Conservation (phyloP, 2,888 invertebrate genomes). For the Byasa hedistus region DNA sequence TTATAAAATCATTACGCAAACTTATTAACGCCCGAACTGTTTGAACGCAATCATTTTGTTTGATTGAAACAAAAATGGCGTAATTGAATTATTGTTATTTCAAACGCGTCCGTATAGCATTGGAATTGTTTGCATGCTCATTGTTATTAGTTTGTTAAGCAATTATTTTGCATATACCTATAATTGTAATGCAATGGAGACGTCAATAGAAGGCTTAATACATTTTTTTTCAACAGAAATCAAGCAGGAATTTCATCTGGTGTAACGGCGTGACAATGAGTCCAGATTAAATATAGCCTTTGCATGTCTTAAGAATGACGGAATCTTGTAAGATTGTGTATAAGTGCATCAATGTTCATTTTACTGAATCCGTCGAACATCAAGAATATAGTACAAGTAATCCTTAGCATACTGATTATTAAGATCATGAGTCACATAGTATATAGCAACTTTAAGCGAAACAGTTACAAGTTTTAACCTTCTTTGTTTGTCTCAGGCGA, state of each 20-base stretch:
- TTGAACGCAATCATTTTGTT: neutral
- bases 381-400: slow-evolving; percentile 6
- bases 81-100: neutral
- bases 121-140: neutral
- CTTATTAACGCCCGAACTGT: neutral
- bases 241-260: no score
- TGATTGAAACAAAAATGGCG: neutral
- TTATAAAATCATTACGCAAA: neutral
- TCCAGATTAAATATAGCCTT: no score
- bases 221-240: no score
- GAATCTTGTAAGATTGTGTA: no score
- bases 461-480: slow-evolving; percentile 60
- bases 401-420: slow-evolving; percentile 3
- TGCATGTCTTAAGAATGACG: no score
- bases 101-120: neutral
- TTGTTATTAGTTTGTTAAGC: neutral
- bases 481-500: slow-evolving; percentile 42
- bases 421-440: slow-evolving; percentile 46
- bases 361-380: neutral
- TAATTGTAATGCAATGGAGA: neutral
- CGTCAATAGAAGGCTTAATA: no score
- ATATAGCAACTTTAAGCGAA: slow-evolving; percentile 51
- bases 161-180: neutral
- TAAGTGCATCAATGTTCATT: no score
- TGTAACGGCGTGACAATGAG: no score